phyloP scores from a whole-genome alignment of 2,797 vertebrate species.

The Sebastes steindachneri region DNA sequence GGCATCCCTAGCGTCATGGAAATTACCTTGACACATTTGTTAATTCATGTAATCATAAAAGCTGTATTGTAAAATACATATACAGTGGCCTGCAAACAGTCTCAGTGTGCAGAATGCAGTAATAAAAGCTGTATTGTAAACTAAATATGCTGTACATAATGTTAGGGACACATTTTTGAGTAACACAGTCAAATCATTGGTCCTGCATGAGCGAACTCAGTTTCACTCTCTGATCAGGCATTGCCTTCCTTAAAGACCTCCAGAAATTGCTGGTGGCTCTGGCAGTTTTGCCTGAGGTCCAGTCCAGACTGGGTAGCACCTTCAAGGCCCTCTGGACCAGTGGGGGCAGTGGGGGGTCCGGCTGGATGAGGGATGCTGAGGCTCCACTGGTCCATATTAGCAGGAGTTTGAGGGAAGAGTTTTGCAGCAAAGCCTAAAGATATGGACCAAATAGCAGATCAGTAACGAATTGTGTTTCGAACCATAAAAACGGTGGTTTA shows the following conservation, averaged over 20 bases:
- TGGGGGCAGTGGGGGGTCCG: conserved; percentile 77
- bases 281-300: conserved; percentile 73
- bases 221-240: conserved; percentile 74
- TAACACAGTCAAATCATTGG: not conserved
- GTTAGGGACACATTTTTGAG: not conserved
- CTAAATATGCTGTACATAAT: not conserved
- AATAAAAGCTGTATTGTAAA: not conserved
- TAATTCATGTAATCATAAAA: not conserved
- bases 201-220: not conserved
- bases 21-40: not conserved
- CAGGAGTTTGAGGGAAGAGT: conserved; percentile 83
- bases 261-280: conserved; percentile 80
- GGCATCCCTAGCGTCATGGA: not conserved
- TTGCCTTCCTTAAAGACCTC: conserved; percentile 82
- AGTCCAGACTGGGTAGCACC: conserved; percentile 86
- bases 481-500: not conserved
- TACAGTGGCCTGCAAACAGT: not conserved
- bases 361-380: conserved; percentile 67
- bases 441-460: not conserved
- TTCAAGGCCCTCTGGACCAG: conserved; percentile 85
- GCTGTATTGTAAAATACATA: too few relatives aligned
- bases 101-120: not conserved
- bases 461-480: not conserved
- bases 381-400: conserved; percentile 82
- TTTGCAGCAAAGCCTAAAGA: conserved; percentile 84